Conservation (phyloP, 1,140 invertebrate species). For the Agrilus planipennis region DNA sequence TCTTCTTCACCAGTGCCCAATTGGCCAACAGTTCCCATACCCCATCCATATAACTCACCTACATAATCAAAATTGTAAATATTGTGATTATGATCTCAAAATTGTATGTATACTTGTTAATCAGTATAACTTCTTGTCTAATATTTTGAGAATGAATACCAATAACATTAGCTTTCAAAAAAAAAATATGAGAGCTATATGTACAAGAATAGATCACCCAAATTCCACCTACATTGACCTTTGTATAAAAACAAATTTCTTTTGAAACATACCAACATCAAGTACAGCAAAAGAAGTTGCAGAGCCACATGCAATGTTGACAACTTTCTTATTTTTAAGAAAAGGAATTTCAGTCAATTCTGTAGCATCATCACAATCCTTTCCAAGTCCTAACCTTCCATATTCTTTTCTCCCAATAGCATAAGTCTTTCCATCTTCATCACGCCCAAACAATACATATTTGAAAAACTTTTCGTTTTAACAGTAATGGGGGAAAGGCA, state of each 20-base stretch:
- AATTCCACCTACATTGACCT: no score
- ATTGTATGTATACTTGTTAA: no score
- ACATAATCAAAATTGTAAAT: conserved; percentile 18
- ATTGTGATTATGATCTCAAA: conserved; percentile 1
- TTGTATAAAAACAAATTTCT: no score
- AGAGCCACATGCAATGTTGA: conserved; percentile 63
- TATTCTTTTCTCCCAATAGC: conserved; percentile 78
- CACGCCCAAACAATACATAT: no score
- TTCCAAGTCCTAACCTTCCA: conserved; percentile 74
- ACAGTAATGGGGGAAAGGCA: no score
- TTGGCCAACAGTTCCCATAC: conserved; percentile 80
- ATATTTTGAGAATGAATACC: no score
- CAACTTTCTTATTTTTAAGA: conserved; percentile 49
- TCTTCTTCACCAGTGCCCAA: conserved; percentile 71
- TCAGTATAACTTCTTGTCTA: no score
- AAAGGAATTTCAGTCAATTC: conserved; percentile 50
- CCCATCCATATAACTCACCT: conserved; percentile 79
- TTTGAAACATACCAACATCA: conserved; percentile 49
- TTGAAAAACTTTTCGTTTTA: no score
- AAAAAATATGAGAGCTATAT: no score
- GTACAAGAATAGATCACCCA: no score
- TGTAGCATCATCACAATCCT: conserved; percentile 46
- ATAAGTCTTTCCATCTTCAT: conserved; percentile 54
- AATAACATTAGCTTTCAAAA: no score
- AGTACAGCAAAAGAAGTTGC: conserved; percentile 78